These are phyloP conservation scores for Scrobipalpa atriplicella DNA, from an alignment of 2,888 invertebrate species.

Conservation along the genomic window DNA sequence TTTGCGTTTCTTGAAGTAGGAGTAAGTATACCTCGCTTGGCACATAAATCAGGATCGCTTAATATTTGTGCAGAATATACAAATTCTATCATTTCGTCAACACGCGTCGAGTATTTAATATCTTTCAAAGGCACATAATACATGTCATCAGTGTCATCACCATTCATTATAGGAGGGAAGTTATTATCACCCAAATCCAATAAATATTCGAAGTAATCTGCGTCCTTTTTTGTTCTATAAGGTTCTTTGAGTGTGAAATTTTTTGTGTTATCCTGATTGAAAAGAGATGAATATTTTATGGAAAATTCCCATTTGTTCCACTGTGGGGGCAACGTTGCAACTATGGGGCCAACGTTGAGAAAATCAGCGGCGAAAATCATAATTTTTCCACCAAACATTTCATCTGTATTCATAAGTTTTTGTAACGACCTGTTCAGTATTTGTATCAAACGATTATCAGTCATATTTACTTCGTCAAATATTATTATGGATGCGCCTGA, in stretches of 20 bases:
- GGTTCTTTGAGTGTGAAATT: neutral
- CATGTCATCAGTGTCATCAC: neutral
- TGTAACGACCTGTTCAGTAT: neutral
- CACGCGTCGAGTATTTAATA: neutral
- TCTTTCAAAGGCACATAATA: neutral
- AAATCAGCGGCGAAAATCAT: slow-evolving; percentile 2
- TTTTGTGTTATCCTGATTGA: neutral
- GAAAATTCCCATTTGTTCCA: neutral
- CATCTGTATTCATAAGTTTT: neutral
- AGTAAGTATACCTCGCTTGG: neutral
- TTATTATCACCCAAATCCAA: neutral
- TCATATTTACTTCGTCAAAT: neutral
- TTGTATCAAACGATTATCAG: slow-evolving; percentile 2
- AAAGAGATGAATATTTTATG: neutral
- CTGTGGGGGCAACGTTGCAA: no score
- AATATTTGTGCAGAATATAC: neutral
- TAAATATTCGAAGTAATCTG: neutral
- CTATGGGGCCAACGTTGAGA: neutral
- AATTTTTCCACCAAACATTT: neutral
- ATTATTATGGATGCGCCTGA: neutral
- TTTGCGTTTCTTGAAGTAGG: neutral
- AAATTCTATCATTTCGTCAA: neutral
- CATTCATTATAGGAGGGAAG: neutral
- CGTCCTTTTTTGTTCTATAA: neutral
- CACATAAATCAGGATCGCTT: neutral